Evolutionary conservation across 2,888 invertebrate species (phyloP).

Genomic region (Schizaphis graminum): DNA sequence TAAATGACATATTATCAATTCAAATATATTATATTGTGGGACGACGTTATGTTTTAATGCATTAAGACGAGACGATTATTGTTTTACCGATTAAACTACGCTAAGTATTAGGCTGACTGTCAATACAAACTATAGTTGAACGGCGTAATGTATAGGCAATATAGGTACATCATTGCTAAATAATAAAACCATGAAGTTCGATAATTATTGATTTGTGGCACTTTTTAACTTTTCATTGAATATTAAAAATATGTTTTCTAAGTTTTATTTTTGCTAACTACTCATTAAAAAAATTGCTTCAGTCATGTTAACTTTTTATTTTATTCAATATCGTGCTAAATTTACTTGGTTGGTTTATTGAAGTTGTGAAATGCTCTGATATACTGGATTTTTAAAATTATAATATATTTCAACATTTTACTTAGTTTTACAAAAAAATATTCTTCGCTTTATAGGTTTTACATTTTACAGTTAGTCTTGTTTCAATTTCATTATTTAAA

Average conservation of each 20-base stretch:
- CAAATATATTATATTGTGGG: not conserved
- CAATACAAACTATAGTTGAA: not conserved
- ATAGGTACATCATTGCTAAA: not conserved
- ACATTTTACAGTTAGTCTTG: not conserved
- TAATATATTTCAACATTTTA: not conserved
- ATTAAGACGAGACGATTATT: not conserved
- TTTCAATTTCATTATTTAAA: not conserved
- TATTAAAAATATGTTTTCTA: not conserved
- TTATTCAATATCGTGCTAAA: not conserved
- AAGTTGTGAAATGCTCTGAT: not conserved
- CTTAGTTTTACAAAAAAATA: not conserved
- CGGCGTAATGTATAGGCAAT: not conserved
- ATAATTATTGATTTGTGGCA: not conserved
- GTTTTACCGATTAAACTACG: not conserved
- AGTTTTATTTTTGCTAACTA: not conserved
- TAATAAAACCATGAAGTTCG: not conserved
- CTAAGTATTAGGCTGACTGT: not conserved
- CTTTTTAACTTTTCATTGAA: not conserved
- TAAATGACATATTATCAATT: not conserved
- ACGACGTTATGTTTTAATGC: not conserved
- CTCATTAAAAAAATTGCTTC: not conserved
- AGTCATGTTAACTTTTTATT: not conserved
- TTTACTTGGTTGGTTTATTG: not conserved
- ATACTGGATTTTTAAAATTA: not conserved
- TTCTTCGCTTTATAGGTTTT: not conserved